Base-by-base conservation (phyloP, 2,888 invertebrate genomes). In the Eurois occulta region DNA sequence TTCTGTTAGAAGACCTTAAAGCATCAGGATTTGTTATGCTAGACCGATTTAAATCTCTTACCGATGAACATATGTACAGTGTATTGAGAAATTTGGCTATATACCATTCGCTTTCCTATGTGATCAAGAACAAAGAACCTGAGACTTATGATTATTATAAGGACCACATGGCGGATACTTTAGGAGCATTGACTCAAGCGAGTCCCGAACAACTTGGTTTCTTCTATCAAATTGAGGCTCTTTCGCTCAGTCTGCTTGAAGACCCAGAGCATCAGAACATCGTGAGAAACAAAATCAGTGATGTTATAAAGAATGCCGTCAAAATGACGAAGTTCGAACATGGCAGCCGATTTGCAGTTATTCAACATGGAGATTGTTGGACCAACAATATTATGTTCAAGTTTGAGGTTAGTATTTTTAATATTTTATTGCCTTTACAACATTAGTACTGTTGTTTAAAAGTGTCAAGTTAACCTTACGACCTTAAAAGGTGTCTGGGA, bases 341-440 rank as follows among this genome's bases (percentile, higher is more conserved):
- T 5, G 81, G 81, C 1, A 89, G 89, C 10, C 92, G 90, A 79
- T 87, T 90, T 80, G 77, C 89, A 16, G 84, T 93, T 8, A 90
- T 94, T 28, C 87, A 87, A 62, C 94, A 94, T 75, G 94, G 94
- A 11, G 94, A 94, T 76, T 87, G 90, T 35, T 94, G 94, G 94
- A 92, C 90, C 2, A 94, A 93, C 62, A 94, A 94, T 77, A 87
- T 94, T n/a, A 86, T 94, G 87, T 93, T 91, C 70, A 90, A 75
- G 78, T 83, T 89, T 64, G 77, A 91, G 88, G 93, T 89, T 86
- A 85, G 90, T 81, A 68, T 60, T 60, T 43, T 4, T 3, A 16
- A 32, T n/a, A 0, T 66, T 73, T 41, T n/a, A 24, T 38, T 52
- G 4, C 7, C 13, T 64, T 64, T 18, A 4, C 4, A 41, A 48